Conservation (phyloP, 2,888 invertebrate genomes). For the Mongoloraphidia duomilia region DNA sequence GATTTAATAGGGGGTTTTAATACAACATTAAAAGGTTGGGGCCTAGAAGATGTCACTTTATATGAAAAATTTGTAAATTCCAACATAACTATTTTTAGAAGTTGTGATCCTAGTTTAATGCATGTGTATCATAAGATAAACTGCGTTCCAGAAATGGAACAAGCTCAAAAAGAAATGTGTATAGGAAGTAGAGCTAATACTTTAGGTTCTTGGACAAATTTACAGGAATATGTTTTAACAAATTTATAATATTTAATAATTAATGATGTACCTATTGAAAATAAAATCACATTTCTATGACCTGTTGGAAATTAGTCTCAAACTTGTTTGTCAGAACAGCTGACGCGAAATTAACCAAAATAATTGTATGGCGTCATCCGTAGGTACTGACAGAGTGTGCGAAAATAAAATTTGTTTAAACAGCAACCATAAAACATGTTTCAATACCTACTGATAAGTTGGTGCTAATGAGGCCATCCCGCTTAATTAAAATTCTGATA, state of each 20-base stretch:
- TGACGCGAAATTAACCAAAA: too few relatives aligned
- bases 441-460: too few relatives aligned
- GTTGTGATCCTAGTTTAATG: conserved; percentile 75
- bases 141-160: conserved; percentile 68
- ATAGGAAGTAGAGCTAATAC: conserved; percentile 80
- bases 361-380: too few relatives aligned
- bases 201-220: conserved; percentile 35
- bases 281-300: too few relatives aligned
- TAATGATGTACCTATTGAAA: too few relatives aligned
- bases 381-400: too few relatives aligned
- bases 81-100: conserved; percentile 63
- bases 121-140: conserved; percentile 86
- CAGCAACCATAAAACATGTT: too few relatives aligned
- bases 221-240: conserved; percentile 19
- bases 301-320: too few relatives aligned
- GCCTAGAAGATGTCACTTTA: conserved; percentile 91
- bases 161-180: conserved; percentile 82
- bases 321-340: too few relatives aligned
- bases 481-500: too few relatives aligned
- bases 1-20: conserved; percentile 76
- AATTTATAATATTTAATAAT: neutral
- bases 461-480: too few relatives aligned
- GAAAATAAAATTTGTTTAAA: too few relatives aligned
- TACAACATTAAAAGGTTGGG: conserved; percentile 88
- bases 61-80: conserved; percentile 72